Evolutionary conservation across 2,888 invertebrate genomes (phyloP).

Genomic region (Aphodius sticticus): DNA sequence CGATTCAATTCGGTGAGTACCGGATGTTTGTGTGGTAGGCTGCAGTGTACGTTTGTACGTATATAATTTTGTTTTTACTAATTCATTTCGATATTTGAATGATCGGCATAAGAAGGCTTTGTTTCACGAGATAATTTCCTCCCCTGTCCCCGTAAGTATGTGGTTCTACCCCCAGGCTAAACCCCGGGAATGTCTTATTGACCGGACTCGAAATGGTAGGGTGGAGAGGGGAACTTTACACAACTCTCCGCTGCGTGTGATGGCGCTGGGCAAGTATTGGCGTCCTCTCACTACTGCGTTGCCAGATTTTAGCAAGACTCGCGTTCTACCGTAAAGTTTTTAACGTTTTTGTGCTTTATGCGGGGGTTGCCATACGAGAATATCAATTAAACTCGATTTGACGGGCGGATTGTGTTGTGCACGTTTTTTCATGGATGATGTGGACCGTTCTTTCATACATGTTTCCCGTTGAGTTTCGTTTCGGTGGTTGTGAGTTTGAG

Average conservation of each 20-base stretch:
- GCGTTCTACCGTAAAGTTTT: constrained; percentile 43
- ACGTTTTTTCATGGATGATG: constrained; percentile 19
- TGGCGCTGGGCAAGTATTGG: constrained; percentile 58
- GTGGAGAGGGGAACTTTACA: constrained; percentile 45
- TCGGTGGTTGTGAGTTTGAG: constrained; percentile 29
- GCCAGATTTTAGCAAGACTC: constrained; percentile 58
- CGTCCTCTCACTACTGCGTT: constrained; percentile 60
- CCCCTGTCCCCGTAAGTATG: constrained; percentile 33
- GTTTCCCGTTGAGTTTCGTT: background rate
- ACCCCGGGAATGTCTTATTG: constrained; percentile 60
- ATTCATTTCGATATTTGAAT: constrained; percentile 26
- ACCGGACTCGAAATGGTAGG: constrained; percentile 54
- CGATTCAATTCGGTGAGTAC: constrained; percentile 4
- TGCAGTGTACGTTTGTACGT: background rate
- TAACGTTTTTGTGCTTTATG: constrained; percentile 32
- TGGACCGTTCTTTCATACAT: constrained; percentile 32
- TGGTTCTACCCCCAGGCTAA: constrained; percentile 48
- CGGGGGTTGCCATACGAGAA: constrained; percentile 32
- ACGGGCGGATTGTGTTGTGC: background rate
- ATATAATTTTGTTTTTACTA: no score
- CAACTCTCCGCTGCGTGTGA: constrained; percentile 56
- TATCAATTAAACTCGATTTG: constrained; percentile 16
- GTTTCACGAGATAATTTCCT: constrained; percentile 42
- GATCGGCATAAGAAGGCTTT: constrained; percentile 40
- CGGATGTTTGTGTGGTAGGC: background rate